Percentiles rank a stretch among this genome's conserved stretches.
Evolutionary conservation across 2,113 vertebrate genomes (phyloP).

Genomic region (Zapornia atra): DNA sequence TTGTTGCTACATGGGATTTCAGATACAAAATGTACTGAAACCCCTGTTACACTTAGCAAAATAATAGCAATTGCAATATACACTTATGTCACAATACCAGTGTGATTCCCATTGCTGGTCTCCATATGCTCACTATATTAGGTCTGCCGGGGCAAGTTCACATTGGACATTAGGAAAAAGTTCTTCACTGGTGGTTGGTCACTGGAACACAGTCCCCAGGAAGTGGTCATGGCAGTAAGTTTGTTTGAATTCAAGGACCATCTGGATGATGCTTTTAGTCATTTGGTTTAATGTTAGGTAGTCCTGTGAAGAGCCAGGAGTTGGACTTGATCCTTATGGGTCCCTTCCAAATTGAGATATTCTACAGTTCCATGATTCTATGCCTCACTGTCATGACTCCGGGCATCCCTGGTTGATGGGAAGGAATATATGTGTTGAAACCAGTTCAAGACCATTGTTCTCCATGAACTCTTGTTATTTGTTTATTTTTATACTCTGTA

Average conservation of each 20-base stretch:
- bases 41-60: not conserved
- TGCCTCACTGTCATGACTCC: not conserved
- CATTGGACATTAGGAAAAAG: not conserved
- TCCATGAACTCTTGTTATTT: not conserved
- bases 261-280: not conserved
- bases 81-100: not conserved
- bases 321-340: fast-evolving
- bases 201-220: not conserved
- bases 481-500: not conserved
- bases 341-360: not conserved
- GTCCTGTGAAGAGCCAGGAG: not conserved
- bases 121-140: not conserved
- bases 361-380: not conserved
- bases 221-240: not conserved
- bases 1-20: not conserved
- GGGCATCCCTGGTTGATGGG: not conserved
- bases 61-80: not conserved
- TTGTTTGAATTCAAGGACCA: not conserved
- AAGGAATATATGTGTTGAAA: not conserved
- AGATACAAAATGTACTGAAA: not conserved
- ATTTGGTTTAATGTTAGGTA: not conserved
- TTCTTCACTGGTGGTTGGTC: not conserved
- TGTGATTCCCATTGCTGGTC: not conserved
- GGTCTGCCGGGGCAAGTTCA: not conserved
- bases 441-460: not conserved